Conservation (phyloP, 2,797 vertebrate genomes). For the Oreochromis mossambicus region DNA sequence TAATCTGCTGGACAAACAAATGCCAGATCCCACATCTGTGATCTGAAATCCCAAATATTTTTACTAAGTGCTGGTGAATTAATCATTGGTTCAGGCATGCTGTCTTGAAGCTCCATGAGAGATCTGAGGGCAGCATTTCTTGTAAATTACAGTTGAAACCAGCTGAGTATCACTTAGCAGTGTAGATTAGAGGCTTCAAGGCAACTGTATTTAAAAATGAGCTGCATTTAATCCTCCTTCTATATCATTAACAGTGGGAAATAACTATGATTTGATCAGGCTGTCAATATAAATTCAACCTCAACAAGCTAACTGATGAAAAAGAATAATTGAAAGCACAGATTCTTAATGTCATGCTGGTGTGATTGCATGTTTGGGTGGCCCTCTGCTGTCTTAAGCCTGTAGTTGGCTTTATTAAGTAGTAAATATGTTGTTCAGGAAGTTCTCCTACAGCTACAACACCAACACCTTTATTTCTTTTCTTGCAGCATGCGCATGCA, state of each 20-base stretch:
- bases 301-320: background rate
- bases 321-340: background rate
- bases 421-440: background rate
- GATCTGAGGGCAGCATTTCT: background rate
- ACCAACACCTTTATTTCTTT: background rate
- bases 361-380: background rate
- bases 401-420: background rate
- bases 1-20: background rate
- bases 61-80: background rate
- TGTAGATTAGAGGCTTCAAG: background rate
- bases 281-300: background rate
- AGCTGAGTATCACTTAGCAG: background rate
- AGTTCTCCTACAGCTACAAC: background rate
- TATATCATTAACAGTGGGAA: background rate
- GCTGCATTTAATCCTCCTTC: background rate
- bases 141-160: background rate
- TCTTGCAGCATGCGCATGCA: slow-evolving; percentile 89
- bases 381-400: background rate
- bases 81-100: background rate
- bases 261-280: background rate
- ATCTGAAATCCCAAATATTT: background rate
- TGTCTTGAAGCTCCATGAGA: background rate
- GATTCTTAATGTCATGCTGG: background rate
- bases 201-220: background rate
- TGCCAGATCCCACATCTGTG: background rate